A percentile compares a stretch with the other conserved stretches of the same genome.
phyloP scores from a whole-genome alignment of 2,797 vertebrate species.

The Acanthis flammea region DNA sequence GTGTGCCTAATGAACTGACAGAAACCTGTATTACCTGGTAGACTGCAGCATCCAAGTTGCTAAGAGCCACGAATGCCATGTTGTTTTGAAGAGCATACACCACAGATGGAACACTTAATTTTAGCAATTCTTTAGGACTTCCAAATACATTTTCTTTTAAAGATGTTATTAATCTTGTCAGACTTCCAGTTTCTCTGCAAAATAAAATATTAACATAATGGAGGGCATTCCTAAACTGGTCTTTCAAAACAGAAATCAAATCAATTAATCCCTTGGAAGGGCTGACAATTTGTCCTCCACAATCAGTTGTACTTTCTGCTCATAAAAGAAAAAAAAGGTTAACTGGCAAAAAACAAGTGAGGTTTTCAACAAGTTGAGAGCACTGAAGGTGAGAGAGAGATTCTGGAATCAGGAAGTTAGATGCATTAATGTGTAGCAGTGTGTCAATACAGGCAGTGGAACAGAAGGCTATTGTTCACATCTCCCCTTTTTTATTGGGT shows the following conservation, averaged over 20 bases:
- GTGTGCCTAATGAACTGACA: accelerated
- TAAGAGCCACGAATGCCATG: slow-evolving; percentile 95
- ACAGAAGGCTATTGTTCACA: background rate
- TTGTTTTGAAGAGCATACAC: slow-evolving; percentile 97
- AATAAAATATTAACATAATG: slow-evolving; percentile 6
- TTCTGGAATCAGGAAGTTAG: background rate
- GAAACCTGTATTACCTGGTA: slow-evolving; percentile 84
- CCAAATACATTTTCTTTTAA: slow-evolving; percentile 85
- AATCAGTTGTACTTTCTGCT: background rate
- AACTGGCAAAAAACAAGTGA: background rate
- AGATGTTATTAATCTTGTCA: slow-evolving; percentile 75
- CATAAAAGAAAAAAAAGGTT: background rate
- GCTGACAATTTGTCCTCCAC: background rate
- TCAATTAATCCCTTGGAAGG: background rate
- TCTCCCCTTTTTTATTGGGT: background rate
- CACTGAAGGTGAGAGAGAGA: background rate
- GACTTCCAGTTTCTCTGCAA: slow-evolving; percentile 87
- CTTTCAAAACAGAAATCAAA: background rate
- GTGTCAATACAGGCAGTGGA: background rate
- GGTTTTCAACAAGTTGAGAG: background rate
- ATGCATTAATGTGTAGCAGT: background rate
- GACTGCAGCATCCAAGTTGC: slow-evolving; percentile 95
- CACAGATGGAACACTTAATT: slow-evolving; percentile 91
- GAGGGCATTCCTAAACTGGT: background rate
- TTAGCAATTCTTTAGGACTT: slow-evolving; percentile 88